Conservation (phyloP, 2,113 vertebrate species). For the Nasalis larvatus region DNA sequence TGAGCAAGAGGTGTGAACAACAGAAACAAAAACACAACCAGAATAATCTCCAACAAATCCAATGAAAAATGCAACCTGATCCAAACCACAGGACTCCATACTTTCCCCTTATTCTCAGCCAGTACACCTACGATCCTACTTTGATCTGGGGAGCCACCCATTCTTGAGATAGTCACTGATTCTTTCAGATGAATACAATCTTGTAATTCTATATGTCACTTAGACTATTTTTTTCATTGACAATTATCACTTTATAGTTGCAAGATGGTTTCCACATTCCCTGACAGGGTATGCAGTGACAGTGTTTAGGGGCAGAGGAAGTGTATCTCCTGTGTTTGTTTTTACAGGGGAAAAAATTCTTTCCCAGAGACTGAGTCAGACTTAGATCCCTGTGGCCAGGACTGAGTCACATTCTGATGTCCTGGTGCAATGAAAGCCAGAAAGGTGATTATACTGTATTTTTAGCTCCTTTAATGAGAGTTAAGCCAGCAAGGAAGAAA, state of each 20-base stretch:
- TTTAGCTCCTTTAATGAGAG: slow-evolving; percentile 18
- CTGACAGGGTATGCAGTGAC: not conserved
- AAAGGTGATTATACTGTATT: not conserved
- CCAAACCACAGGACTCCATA: not conserved
- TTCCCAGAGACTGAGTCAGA: not conserved
- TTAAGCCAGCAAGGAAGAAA: not conserved
- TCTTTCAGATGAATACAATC: not conserved
- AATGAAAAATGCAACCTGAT: not conserved
- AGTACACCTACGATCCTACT: not conserved
- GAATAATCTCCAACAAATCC: not conserved
- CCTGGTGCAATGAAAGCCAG: not conserved
- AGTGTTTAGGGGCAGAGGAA: not conserved
- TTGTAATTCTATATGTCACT: not conserved
- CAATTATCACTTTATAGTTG: not conserved
- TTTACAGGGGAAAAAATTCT: not conserved
- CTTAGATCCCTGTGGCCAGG: not conserved
- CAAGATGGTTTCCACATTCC: not conserved
- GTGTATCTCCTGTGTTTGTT: not conserved
- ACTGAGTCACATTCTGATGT: not conserved
- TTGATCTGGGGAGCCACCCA: not conserved
- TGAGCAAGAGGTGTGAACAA: not conserved
- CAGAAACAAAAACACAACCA: not conserved
- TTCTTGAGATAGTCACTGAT: not conserved
- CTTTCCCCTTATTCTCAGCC: not conserved
- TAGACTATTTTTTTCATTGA: not conserved